phyloP scores from a whole-genome alignment of 2,888 invertebrate species.

The Amorpha juglandis region DNA sequence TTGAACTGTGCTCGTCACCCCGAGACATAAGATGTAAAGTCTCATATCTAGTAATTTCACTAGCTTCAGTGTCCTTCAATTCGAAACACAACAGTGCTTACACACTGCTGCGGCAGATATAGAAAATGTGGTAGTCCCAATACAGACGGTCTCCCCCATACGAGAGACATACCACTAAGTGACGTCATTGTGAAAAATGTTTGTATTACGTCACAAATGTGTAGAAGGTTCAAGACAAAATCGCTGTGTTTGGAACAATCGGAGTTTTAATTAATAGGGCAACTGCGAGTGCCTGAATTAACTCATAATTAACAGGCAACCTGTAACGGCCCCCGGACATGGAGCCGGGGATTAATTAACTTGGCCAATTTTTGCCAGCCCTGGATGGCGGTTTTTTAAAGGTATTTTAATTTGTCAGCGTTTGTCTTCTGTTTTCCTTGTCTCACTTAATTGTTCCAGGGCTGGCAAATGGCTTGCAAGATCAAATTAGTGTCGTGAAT shows the following conservation, averaged over 20 bases:
- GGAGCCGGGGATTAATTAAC: constrained; percentile 34
- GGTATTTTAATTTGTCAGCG: constrained; percentile 31
- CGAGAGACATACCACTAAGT: no score
- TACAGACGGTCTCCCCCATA: no score
- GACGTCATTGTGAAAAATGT: no score
- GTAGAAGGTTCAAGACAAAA: not conserved
- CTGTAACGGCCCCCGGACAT: constrained; percentile 39
- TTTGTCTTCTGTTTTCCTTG: constrained; percentile 28
- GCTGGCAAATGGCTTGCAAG: constrained; percentile 21
- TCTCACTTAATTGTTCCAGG: constrained; percentile 26
- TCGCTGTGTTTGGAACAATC: constrained; percentile 28
- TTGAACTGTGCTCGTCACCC: no score
- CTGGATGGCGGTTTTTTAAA: constrained; percentile 29
- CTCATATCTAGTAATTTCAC: no score
- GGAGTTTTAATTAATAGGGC: constrained; percentile 41
- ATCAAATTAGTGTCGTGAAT: constrained; percentile 20
- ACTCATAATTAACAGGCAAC: constrained; percentile 41
- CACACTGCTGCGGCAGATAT: no score
- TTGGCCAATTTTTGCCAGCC: constrained; percentile 28
- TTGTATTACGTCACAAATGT: no score
- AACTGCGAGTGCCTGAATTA: constrained; percentile 36
- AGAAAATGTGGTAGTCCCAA: no score
- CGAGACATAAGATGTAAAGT: no score
- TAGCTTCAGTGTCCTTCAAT: no score
- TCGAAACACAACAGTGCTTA: no score